Evolutionary conservation across 2,113 vertebrate species (phyloP).

Genomic region (Haemorhous mexicanus): DNA sequence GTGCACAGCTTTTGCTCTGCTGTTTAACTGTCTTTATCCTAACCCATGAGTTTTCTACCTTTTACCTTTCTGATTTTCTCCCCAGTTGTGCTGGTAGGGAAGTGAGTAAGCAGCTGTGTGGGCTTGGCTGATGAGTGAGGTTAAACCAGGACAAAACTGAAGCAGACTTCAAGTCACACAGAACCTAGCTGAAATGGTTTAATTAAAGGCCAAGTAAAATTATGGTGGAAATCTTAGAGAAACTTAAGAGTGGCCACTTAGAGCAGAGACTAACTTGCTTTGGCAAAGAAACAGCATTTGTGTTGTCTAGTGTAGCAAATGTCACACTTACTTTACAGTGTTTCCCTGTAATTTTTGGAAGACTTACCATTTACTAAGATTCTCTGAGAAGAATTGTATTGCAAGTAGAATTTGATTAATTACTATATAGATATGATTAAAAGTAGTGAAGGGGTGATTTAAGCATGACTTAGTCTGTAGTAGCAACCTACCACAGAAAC

Average conservation of each 20-base stretch:
- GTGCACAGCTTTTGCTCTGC: neutral
- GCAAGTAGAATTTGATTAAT: neutral
- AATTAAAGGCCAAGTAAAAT: neutral
- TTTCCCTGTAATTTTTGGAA: neutral
- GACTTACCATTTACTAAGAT: neutral
- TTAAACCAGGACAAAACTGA: neutral
- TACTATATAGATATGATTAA: neutral
- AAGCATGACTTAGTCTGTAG: neutral
- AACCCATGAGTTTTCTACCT: neutral
- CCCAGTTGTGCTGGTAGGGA: neutral
- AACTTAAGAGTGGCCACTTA: neutral
- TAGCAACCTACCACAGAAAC: neutral
- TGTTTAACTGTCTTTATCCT: neutral
- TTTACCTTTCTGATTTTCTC: neutral
- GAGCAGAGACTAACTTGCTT: neutral
- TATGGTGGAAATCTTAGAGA: neutral
- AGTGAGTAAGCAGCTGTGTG: neutral
- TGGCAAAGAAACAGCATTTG: neutral
- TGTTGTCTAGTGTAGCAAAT: neutral
- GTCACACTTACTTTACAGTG: neutral
- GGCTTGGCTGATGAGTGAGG: neutral
- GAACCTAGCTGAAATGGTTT: neutral
- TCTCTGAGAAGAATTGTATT: neutral
- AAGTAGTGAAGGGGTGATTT: neutral
- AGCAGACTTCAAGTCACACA: neutral